These are phyloP conservation scores for Cyclura pinguis DNA, from an alignment of 2,797 vertebrate genomes.

Conservation along the genomic window DNA sequence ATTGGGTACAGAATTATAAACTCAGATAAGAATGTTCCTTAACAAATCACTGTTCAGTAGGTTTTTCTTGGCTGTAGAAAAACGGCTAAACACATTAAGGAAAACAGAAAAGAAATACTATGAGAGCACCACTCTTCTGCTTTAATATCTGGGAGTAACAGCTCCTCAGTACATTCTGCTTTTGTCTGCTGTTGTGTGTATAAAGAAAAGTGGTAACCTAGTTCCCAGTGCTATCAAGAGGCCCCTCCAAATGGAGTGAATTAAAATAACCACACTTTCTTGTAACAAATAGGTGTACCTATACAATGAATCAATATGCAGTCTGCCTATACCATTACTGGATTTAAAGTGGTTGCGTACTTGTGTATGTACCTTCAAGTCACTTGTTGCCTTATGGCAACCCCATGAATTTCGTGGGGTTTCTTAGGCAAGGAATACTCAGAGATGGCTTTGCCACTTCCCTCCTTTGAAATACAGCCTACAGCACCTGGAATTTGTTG, in stretches of 20 bases:
- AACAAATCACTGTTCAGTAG: background rate
- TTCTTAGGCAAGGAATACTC: too few species aligned
- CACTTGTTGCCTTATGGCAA: too few species aligned
- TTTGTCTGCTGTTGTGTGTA: background rate
- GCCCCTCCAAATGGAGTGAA: background rate
- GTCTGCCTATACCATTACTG: too few species aligned
- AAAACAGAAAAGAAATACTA: background rate
- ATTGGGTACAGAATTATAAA: background rate
- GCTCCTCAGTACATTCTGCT: background rate
- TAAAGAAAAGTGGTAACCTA: background rate
- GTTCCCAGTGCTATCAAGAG: background rate
- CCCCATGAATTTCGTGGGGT: too few species aligned
- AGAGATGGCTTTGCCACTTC: too few species aligned
- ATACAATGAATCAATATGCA: too few species aligned
- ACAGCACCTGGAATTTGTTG: too few species aligned
- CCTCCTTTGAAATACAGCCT: too few species aligned
- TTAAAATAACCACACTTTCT: too few species aligned
- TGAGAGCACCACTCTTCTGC: background rate
- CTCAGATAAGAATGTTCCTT: background rate
- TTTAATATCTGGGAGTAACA: background rate
- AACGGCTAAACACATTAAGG: background rate
- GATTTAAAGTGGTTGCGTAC: too few species aligned
- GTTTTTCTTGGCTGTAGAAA: background rate
- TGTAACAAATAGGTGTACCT: too few species aligned
- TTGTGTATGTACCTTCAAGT: too few species aligned